phyloP scores from a whole-genome alignment of 1,140 invertebrate species.

The Danaus plexippus region DNA sequence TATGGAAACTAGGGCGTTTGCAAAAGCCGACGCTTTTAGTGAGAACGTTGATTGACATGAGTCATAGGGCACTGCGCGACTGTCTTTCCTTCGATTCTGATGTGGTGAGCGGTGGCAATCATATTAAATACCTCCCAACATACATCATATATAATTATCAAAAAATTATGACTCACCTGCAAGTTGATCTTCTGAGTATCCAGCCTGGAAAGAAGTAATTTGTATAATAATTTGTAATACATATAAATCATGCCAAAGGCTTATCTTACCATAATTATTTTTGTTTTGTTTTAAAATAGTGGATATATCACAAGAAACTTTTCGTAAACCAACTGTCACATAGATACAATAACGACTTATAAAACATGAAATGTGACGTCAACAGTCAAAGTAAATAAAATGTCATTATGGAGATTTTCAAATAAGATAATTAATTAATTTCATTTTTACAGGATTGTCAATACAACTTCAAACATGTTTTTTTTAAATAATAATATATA shows the following conservation, averaged over 20 bases:
- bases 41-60: slow-evolving; percentile 65
- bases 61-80: slow-evolving; percentile 37
- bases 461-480: too few species aligned
- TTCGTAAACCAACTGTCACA: slow-evolving; percentile 13
- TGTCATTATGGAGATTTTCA: background rate
- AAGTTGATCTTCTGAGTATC: slow-evolving; percentile 91
- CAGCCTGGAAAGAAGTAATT: slow-evolving; percentile 77
- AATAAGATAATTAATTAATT: background rate
- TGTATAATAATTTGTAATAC: background rate
- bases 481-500: too few species aligned
- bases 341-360: slow-evolving; percentile 8
- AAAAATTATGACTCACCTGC: slow-evolving; percentile 79
- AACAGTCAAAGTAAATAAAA: too few species aligned
- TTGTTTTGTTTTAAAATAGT: too few species aligned
- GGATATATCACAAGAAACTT: too few species aligned
- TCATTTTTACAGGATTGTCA: too few species aligned
- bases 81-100: slow-evolving; percentile 6
- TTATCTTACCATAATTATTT: slow-evolving; percentile 6
- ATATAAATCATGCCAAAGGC: slow-evolving; percentile 15
- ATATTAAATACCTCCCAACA: too few species aligned
- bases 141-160: too few species aligned
- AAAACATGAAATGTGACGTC: slow-evolving; percentile 2
- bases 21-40: slow-evolving; percentile 52
- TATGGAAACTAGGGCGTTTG: slow-evolving; percentile 71
- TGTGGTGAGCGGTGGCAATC: background rate